A percentile compares a stretch with the other conserved stretches of the same genome.
Conservation (phyloP, 2,113 vertebrate species). For the Gallinago undulata region DNA sequence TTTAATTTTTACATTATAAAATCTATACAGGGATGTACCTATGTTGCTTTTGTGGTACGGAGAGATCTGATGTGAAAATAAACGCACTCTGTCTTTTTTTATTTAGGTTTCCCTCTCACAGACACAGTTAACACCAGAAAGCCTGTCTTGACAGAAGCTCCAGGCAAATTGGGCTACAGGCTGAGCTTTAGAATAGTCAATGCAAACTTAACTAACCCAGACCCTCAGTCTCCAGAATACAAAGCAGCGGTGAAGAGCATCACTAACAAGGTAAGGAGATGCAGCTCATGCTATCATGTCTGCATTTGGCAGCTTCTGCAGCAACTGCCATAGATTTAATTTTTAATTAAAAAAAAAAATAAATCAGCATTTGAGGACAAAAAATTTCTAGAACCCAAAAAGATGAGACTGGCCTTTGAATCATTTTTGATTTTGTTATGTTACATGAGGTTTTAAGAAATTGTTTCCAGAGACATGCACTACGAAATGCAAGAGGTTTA, state of each 20-base stretch:
- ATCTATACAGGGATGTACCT: neutral
- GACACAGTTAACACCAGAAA: neutral
- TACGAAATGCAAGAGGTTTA: neutral
- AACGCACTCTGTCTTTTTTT: neutral
- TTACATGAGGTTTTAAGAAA: neutral
- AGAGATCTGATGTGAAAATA: neutral
- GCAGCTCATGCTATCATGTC: neutral
- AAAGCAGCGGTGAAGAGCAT: constrained; percentile 48
- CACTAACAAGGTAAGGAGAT: constrained; percentile 58
- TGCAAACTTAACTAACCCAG: constrained; percentile 58
- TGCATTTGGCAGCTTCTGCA: neutral
- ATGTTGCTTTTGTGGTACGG: neutral
- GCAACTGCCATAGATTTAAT: neutral
- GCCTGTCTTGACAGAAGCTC: neutral
- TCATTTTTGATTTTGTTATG: neutral
- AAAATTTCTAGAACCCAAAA: neutral
- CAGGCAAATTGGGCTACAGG: constrained; percentile 36
- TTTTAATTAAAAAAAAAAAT: neutral
- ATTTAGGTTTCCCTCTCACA: constrained; percentile 1
- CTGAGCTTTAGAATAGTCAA: constrained; percentile 73
- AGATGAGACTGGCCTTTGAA: neutral
- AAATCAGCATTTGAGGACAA: neutral
- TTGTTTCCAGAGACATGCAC: neutral
- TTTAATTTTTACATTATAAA: neutral
- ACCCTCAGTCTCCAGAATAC: constrained; percentile 56